These are phyloP conservation scores for Boulengeromyrus knoepffleri DNA, from an alignment of 2,113 vertebrate genomes.

Conservation along the genomic window DNA sequence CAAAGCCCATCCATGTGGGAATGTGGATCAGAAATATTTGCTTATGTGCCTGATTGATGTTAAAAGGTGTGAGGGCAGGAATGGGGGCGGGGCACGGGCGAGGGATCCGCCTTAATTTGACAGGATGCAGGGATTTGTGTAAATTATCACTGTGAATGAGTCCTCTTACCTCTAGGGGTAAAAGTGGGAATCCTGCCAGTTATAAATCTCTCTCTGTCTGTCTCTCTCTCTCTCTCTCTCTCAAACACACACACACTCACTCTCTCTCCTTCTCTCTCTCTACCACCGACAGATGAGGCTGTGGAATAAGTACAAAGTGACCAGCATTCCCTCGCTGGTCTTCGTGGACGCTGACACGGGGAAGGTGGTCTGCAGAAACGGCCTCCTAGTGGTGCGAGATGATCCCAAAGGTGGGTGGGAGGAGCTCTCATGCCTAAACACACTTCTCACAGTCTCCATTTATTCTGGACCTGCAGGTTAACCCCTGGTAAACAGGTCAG, in stretches of 20 bases:
- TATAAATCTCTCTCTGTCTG: slow-evolving; percentile 1
- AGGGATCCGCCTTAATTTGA: background rate
- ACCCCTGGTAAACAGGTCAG: background rate
- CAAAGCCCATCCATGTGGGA: background rate
- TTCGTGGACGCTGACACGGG: slow-evolving; percentile 85
- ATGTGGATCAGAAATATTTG: background rate
- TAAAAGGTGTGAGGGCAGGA: background rate
- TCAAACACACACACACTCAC: background rate
- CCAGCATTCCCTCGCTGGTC: slow-evolving; percentile 95
- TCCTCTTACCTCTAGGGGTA: background rate
- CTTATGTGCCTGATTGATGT: background rate
- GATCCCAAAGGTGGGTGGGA: slow-evolving; percentile 83
- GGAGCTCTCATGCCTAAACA: slow-evolving; percentile 10
- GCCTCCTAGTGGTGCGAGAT: slow-evolving; percentile 88
- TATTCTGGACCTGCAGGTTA: background rate
- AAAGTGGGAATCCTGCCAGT: background rate
- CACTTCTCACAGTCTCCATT: background rate
- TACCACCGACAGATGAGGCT: slow-evolving; percentile 77
- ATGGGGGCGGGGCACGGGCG: background rate
- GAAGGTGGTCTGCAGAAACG: slow-evolving; percentile 90
- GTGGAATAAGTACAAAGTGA: slow-evolving; percentile 98
- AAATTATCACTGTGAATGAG: background rate
- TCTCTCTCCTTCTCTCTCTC: slow-evolving; percentile 4
- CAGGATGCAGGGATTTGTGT: background rate
- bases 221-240: background rate